These are phyloP conservation scores for Caenorhabditis japonica DNA, from an alignment of 2,888 invertebrate genomes.

Conservation along the genomic window DNA sequence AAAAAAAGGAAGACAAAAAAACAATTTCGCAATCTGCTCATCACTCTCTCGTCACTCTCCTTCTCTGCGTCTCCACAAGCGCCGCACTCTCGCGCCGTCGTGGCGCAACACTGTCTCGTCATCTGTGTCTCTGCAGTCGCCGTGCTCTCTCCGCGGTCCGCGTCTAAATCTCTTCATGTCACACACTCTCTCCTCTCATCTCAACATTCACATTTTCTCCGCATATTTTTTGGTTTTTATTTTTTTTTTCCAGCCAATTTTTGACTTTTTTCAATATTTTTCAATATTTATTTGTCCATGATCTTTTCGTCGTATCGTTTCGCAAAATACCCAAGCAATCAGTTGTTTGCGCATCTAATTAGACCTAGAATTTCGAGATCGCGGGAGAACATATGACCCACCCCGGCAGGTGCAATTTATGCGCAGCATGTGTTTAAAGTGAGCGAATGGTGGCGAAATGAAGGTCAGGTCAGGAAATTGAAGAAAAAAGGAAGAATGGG, in stretches of 20 bases:
- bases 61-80: slow-evolving; percentile 46
- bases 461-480: background rate
- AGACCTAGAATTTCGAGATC: too few relatives aligned
- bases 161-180: slow-evolving; percentile 49
- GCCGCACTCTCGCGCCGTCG: slow-evolving; percentile 18
- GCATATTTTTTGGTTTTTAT: slow-evolving; percentile 12
- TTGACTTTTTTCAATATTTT: slow-evolving; percentile 12
- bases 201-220: slow-evolving; percentile 23
- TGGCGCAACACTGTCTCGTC: slow-evolving; percentile 13
- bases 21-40: background rate
- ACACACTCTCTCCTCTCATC: slow-evolving; percentile 51
- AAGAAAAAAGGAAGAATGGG: background rate
- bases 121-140: slow-evolving; percentile 45
- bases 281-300: too few relatives aligned
- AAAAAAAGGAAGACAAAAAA: too few relatives aligned
- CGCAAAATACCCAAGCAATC: slow-evolving; percentile 9
- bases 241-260: slow-evolving; percentile 20
- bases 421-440: too few relatives aligned
- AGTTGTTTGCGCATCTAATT: background rate
- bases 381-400: too few relatives aligned
- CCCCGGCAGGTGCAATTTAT: too few relatives aligned
- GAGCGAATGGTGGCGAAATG: background rate
- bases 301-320: too few relatives aligned
- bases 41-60: slow-evolving; percentile 12
- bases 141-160: slow-evolving; percentile 25